Percentiles rank a stretch among this genome's conserved stretches.
These are phyloP conservation scores for Urocyon cinereoargenteus DNA, from an alignment of 2,797 vertebrate species.

Conservation along the genomic window DNA sequence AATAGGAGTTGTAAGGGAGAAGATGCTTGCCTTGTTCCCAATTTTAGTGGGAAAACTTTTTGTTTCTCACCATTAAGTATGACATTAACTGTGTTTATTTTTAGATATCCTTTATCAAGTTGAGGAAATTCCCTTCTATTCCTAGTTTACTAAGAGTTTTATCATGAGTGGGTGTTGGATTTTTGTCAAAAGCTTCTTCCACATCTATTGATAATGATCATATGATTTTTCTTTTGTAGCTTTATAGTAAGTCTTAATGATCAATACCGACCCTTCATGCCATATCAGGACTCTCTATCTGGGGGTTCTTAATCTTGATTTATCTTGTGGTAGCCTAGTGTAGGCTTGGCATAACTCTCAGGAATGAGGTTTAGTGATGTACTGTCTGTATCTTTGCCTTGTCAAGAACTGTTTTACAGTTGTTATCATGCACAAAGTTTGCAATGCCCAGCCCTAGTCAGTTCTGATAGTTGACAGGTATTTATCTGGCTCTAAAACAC, in stretches of 20 bases:
- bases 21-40: too few species aligned
- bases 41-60: background rate
- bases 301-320: background rate
- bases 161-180: background rate
- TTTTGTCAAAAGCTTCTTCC: background rate
- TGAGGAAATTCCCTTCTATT: too few species aligned
- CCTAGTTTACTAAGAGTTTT: background rate
- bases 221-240: background rate
- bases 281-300: background rate
- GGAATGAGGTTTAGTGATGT: background rate
- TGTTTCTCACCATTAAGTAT: background rate
- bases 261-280: too few species aligned
- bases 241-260: too few species aligned
- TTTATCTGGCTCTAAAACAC: background rate
- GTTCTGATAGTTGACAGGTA: background rate
- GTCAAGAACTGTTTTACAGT: background rate
- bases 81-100: background rate
- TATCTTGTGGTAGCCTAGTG: background rate
- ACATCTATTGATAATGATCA: background rate
- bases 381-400: accelerated
- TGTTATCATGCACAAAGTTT: background rate
- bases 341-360: too few species aligned
- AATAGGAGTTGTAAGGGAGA: background rate
- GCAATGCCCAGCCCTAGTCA: too few species aligned
- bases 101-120: background rate